phyloP scores from a whole-genome alignment of 2,888 invertebrate species.

The Conus canariensis region DNA sequence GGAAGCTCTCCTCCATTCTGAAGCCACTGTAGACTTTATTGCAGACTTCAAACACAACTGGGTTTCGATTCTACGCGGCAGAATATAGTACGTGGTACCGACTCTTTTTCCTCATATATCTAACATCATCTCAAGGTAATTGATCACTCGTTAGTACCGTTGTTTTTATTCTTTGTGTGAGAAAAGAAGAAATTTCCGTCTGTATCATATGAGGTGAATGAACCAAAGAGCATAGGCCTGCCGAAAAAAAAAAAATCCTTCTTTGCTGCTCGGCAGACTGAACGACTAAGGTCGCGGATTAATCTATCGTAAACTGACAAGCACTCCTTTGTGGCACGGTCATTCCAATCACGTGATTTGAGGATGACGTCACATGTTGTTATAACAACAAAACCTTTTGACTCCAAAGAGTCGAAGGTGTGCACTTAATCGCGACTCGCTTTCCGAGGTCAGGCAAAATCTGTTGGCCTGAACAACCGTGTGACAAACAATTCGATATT shows the following conservation, averaged over 20 bases:
- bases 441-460: background rate
- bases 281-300: constrained; percentile 46
- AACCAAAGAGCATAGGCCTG: background rate
- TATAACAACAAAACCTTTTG: constrained; percentile 68
- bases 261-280: background rate
- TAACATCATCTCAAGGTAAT: too few species aligned
- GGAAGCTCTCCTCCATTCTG: constrained; percentile 51
- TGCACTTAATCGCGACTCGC: background rate
- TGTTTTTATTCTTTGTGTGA: background rate
- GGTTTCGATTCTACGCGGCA: constrained; percentile 51
- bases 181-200: background rate
- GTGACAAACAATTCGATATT: background rate
- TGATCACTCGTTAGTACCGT: background rate
- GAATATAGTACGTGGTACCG: constrained; percentile 52
- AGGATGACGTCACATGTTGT: constrained; percentile 71
- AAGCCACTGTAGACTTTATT: constrained; percentile 49
- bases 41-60: constrained; percentile 51
- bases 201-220: background rate
- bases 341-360: constrained; percentile 63
- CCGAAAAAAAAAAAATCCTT: background rate
- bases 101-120: background rate
- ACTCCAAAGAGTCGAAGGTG: background rate
- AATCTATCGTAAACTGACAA: constrained; percentile 39
- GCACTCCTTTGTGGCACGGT: constrained; percentile 59
- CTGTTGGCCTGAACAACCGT: background rate